Evolutionary conservation across 2,113 vertebrate species (phyloP).

Genomic region (Carettochelys insculpta): DNA sequence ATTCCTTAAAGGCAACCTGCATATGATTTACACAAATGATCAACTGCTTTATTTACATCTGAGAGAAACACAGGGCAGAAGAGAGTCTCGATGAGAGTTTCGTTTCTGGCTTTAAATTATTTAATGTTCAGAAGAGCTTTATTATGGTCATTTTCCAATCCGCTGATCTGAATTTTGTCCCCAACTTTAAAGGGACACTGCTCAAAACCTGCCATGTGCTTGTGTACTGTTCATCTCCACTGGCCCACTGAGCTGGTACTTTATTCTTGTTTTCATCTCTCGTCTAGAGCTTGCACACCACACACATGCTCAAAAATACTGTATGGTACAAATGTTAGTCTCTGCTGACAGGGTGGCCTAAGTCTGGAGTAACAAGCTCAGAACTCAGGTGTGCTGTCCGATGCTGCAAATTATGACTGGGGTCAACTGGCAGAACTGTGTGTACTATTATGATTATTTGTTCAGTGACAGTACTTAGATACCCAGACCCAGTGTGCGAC

Average conservation of each 20-base stretch:
- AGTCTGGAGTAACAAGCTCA: neutral
- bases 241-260: neutral
- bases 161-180: neutral
- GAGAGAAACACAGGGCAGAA: neutral
- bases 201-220: neutral
- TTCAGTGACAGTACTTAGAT: neutral
- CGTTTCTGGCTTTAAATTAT: neutral
- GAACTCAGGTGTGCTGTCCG: neutral
- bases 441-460: neutral
- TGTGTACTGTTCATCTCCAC: neutral
- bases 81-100: neutral
- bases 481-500: neutral
- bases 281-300: neutral
- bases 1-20: neutral
- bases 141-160: neutral
- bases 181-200: neutral
- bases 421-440: neutral
- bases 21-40: neutral
- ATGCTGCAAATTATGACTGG: neutral
- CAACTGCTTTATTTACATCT: neutral
- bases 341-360: neutral
- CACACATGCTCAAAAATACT: neutral
- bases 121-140: neutral
- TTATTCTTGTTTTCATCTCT: neutral
- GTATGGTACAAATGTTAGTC: accelerated